Percentiles rank a stretch among this genome's conserved stretches.
phyloP scores from a whole-genome alignment of 2,888 invertebrate species.

The Athalia circularis region DNA sequence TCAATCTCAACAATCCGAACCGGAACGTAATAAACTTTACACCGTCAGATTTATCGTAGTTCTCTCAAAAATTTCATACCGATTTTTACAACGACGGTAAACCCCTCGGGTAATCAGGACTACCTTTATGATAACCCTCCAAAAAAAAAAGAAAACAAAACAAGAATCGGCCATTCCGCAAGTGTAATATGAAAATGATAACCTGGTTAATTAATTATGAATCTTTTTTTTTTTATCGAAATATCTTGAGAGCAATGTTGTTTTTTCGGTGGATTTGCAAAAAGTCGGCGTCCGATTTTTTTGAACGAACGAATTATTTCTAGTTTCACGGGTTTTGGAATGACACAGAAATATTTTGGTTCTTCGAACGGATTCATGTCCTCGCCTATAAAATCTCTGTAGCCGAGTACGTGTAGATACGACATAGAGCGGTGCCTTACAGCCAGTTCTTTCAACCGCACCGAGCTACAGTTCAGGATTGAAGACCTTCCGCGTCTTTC shows the following conservation, averaged over 20 bases:
- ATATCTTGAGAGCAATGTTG: background rate
- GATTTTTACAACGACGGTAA: background rate
- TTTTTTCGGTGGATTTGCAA: background rate
- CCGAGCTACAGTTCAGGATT: conserved; percentile 17
- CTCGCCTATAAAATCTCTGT: too few species aligned
- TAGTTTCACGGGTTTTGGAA: too few species aligned
- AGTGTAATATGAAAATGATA: background rate
- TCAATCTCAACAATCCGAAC: conserved; percentile 24
- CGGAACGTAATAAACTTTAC: conserved; percentile 47
- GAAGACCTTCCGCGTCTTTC: conserved; percentile 34
- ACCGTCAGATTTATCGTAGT: conserved; percentile 52
- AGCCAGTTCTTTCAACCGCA: conserved; percentile 2
- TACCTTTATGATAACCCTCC: too few species aligned
- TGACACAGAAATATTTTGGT: too few species aligned
- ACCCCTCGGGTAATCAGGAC: background rate
- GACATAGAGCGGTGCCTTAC: background rate
- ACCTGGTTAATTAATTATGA: too few species aligned
- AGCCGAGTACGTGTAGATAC: too few species aligned
- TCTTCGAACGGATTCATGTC: too few species aligned
- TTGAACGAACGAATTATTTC: too few species aligned
- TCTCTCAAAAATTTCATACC: conserved; percentile 45
- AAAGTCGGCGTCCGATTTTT: too few species aligned
- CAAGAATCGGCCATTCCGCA: too few species aligned
- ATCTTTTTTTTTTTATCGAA: background rate
- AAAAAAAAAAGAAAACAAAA: background rate